Evolutionary conservation across 2,797 vertebrate species (phyloP).

Genomic region (Hylomyscus alleni): DNA sequence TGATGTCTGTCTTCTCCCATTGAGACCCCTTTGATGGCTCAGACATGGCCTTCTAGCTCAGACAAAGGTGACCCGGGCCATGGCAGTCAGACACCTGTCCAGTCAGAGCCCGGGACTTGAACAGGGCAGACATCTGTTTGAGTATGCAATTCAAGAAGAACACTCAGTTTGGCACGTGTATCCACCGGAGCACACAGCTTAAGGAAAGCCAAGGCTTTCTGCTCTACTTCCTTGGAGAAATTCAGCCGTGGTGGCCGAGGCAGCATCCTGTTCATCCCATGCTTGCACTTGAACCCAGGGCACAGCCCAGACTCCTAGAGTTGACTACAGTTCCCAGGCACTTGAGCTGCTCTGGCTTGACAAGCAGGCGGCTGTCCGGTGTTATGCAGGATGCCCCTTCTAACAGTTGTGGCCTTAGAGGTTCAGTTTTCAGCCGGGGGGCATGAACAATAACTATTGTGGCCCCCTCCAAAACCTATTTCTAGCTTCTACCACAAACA

Average conservation of each 20-base stretch:
- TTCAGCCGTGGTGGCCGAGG: neutral
- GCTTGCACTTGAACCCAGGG: neutral
- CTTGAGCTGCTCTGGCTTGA: slow-evolving; percentile 4
- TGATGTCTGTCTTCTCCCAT: slow-evolving; percentile 73
- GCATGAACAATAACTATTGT: slow-evolving; percentile 43
- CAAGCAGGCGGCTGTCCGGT: slow-evolving; percentile 10
- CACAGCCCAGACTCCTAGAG: neutral
- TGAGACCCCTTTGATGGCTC: slow-evolving; percentile 74
- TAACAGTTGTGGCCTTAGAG: slow-evolving; percentile 33
- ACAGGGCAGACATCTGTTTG: neutral
- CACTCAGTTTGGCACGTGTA: neutral
- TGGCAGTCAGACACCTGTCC: slow-evolving; percentile 57
- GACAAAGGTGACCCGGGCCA: slow-evolving; percentile 66
- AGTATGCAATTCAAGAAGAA: neutral
- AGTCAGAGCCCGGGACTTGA: neutral
- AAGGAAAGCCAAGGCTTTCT: neutral
- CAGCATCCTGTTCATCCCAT: neutral
- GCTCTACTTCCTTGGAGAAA: slow-evolving; percentile 68
- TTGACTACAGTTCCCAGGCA: neutral
- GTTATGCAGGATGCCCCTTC: slow-evolving; percentile 45
- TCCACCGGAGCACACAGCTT: neutral
- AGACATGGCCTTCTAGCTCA: slow-evolving; percentile 69
- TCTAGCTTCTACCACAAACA: neutral
- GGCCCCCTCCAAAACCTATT: neutral
- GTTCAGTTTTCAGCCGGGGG: slow-evolving; percentile 42